A percentile compares a stretch with the other conserved stretches of the same genome.
These are phyloP conservation scores for Merluccius polli DNA, from an alignment of 2,797 vertebrate genomes.

Conservation along the genomic window DNA sequence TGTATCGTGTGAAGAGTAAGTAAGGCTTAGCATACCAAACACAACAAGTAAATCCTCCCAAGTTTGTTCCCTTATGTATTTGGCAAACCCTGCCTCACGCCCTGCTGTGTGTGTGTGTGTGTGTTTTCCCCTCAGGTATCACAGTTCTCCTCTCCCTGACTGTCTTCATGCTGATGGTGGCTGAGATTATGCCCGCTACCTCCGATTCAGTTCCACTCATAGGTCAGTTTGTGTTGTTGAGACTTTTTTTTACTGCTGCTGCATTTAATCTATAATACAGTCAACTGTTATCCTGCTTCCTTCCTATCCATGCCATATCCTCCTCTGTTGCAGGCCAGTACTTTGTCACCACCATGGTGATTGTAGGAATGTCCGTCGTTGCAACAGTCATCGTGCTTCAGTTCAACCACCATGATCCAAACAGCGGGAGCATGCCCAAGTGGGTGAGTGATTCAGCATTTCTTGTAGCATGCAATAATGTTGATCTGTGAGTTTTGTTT, in stretches of 20 bases:
- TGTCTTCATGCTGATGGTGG: slow-evolving; percentile 80
- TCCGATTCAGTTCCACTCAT: slow-evolving; percentile 78
- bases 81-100: background rate
- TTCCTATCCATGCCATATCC: background rate
- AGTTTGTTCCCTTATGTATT: background rate
- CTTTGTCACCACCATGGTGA: slow-evolving; percentile 82
- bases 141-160: slow-evolving; percentile 78
- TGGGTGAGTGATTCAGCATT: slow-evolving; percentile 63
- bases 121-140: slow-evolving; percentile 68
- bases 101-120: background rate
- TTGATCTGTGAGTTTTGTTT: background rate
- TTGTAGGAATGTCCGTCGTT: slow-evolving; percentile 79
- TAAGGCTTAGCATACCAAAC: slow-evolving; percentile 38
- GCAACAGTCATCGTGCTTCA: slow-evolving; percentile 79
- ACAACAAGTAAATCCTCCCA: background rate
- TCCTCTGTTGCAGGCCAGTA: slow-evolving; percentile 70
- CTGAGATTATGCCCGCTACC: slow-evolving; percentile 80
- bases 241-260: background rate
- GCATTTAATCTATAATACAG: background rate
- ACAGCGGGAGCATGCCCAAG: slow-evolving; percentile 71
- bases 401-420: slow-evolving; percentile 78
- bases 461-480: background rate
- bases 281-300: background rate
- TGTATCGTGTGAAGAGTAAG: slow-evolving; percentile 19
- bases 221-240: slow-evolving; percentile 52